Base-by-base conservation (phyloP, 2,113 vertebrate species). In the Spheniscus mendiculus region DNA sequence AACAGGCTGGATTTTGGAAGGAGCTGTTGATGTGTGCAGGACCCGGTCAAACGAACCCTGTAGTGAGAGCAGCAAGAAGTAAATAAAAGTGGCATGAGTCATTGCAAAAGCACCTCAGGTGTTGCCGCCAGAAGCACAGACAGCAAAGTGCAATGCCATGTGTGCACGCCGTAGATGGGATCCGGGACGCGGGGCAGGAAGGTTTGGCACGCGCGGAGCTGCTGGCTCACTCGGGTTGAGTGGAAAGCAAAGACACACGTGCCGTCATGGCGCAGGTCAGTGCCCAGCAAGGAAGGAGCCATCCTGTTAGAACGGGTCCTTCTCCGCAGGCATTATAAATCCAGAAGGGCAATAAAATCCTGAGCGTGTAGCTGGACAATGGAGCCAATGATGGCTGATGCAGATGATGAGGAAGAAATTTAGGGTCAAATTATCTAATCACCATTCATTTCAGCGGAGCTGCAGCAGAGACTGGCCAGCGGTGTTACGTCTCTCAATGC, bases 131-230 rank as follows among this genome's bases (percentile, higher is more conserved):
- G 82, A 22, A 38, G 58, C 52, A 44, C 0, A 0, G 65, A 27
- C 55, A 77, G 45, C n/a, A 50, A n/a, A 61, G 40, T 2, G 1
- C 14, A 8, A 8, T 9, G 32, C 45, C 73, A 25, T 32, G 30
- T 32, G 5, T 42, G 27, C 53, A 32, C 2, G 0, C 19, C 4
- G 1, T 5, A 32, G 50, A n/a, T 17, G 40, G 50, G 34, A 73
- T 30, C 32, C 0, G 0, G 30, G 36, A 8, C 0, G 3, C 0
- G 0, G 42, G 42, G 40, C 19, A 77, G 77, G 49, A 70, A 11
- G 40, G 42, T 36, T 20, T 58, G 62, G 66, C 27, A 59, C 7
- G 4, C 11, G 6, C 0, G 0, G 71, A 61, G 30, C 82, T 62
- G 47, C 34, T 16, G 8, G n/a, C 13, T 83, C 5, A 0, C 55